Conservation (phyloP, 2,113 vertebrate species). For the Calonectris borealis region DNA sequence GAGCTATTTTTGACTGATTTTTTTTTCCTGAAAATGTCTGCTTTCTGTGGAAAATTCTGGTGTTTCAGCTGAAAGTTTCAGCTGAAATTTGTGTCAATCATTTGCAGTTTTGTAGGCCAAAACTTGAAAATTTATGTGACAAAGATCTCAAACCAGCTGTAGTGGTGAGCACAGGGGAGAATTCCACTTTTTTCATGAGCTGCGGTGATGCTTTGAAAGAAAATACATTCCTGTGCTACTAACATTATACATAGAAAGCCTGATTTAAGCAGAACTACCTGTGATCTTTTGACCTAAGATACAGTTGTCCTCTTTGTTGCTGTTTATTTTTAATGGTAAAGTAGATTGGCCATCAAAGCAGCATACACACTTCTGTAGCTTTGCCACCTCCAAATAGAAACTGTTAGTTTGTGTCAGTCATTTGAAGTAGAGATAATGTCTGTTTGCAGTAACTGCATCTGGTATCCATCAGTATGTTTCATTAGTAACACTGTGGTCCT, state of each 20-base stretch:
- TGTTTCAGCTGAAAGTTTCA: conserved; percentile 37
- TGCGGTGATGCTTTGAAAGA: neutral
- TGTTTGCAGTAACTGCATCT: neutral
- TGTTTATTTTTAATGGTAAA: neutral
- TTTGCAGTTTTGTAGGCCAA: neutral
- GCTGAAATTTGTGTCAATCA: conserved; percentile 43
- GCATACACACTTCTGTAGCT: neutral
- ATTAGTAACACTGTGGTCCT: neutral
- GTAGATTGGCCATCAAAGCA: neutral
- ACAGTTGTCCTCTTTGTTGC: neutral
- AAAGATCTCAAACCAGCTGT: conserved; percentile 36
- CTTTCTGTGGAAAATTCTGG: conserved; percentile 31
- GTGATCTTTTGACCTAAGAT: neutral
- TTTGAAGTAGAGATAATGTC: neutral
- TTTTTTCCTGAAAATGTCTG: neutral
- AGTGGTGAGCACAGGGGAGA: conserved; percentile 19
- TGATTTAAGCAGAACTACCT: neutral
- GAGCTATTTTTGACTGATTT: conserved; percentile 30
- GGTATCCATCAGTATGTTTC: neutral
- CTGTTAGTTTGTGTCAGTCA: neutral
- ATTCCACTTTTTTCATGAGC: neutral
- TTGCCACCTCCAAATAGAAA: neutral
- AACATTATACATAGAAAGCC: neutral
- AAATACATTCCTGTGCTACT: neutral
- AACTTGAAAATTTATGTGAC: conserved; percentile 49